Base-by-base conservation (phyloP, 2,113 vertebrate species). In the Sula dactylatra region DNA sequence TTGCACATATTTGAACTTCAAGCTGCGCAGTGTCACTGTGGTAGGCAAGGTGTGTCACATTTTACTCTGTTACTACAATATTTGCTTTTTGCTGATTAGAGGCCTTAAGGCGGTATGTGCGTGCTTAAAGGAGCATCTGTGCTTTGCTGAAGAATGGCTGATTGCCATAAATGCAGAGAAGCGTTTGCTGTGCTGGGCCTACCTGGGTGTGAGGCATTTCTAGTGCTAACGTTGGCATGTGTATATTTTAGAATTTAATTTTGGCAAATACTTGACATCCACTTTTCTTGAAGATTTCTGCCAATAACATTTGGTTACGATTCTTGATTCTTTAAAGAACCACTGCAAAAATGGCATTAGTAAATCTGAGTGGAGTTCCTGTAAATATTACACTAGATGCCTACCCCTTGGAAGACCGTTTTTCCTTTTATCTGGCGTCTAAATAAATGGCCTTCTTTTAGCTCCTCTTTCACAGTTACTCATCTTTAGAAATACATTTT, bases 41-140 rank as follows among this genome's bases (percentile, higher is more conserved):
- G 20, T 10, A 65, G 32, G 14, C 25, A 45, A 82, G 27, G 25
- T 54, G 34, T 65, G 27, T 21, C 32, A 1, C 0, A 1, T 52
- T 25, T 62, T 70, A 18, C 29, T 69, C 29, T 69, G 44, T 69
- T 49, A 36, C 25, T 44, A 47, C 29, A 77, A 25, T 16, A 16
- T 56, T 36, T 72, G 18, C 1, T 40, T 47, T 66, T 52, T 62
- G 42, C 67, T 78, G 29, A 59, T 45, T 26, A 50, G 62, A 22
- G 19, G 16, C 44, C 69, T 77, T 78, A n/a, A 66, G 92, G 26
- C 6, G 2, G 9, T 36, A 7, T 2, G 11, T 18, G 20, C 44
- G 19, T 34, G 20, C 29, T 74, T 47, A 44, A 70, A 55, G 52
- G 26, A 55, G 9, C 3, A 0, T 24, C 52, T 47, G 26, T 50